Base-by-base conservation (phyloP, 2,888 invertebrate genomes). In the Acrocyrtus sp. region DNA sequence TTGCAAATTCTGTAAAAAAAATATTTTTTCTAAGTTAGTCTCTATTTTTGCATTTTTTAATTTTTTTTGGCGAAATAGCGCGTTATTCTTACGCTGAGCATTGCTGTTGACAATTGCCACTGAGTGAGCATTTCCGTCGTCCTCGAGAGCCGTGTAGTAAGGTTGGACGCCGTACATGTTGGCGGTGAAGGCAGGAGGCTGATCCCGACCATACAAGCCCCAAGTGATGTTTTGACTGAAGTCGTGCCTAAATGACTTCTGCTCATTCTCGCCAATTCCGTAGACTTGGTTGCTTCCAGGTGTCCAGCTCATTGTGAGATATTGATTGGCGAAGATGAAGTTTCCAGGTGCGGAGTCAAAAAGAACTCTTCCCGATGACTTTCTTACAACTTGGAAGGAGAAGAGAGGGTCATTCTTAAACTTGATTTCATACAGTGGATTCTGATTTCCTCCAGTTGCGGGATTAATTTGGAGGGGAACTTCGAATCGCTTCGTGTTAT, bases 151-250 rank as follows among this genome's bases (percentile, higher is more conserved):
- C 82, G 93, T 84, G 84, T 92, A 93, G 84, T 94, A 93, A 0
- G 95, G 94, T 82, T 95, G 94, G 5, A 89, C 88, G 15, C 94
- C 93, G 83, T 94, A 94, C 24, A 92, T 84, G 83, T 92, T 93
- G 1, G 54, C 67, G 19, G 57, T 62, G 24, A 57, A 62, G 12
- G 70, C 39, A 58, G 80, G 79, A 22, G 76, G 63, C 24, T 77
- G 74, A 63, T 78, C 80, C 3, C 75, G 39, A n/a, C 48, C 72
- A 57, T 67, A 81, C 4, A 81, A 48, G 1, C 62, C 21, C 43
- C 57, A 79, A 3, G 72, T 77, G 3, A 65, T 62, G 26, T 74
- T 72, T 39, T 65, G 53, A 21, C 81, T 76, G 54, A 85, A 78
- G 58, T 82, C 81, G 62, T 85, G 85, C 27, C 80, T 78, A 75